Evolutionary conservation across 2,888 invertebrate species (phyloP).

Genomic region (Cabera pusaria): DNA sequence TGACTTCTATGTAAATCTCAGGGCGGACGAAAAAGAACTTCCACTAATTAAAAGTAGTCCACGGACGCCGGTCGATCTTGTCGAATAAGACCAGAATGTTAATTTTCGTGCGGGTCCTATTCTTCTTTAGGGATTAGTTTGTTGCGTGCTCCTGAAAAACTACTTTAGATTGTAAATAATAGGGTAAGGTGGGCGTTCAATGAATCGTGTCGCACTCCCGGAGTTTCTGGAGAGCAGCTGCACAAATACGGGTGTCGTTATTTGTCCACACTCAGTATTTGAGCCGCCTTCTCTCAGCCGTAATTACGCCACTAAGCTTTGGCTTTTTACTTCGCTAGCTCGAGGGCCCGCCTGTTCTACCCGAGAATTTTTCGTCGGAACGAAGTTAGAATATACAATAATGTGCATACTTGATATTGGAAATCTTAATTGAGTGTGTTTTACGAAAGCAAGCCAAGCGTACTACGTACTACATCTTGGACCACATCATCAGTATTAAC

Average conservation of each 20-base stretch:
- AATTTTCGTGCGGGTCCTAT: constrained; percentile 56
- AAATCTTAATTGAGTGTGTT: constrained; percentile 53
- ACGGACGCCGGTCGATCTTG: constrained; percentile 53
- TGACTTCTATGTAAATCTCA: constrained; percentile 75
- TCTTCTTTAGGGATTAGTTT: constrained; percentile 54
- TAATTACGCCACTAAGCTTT: constrained; percentile 68
- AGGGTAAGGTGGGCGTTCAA: constrained; percentile 32
- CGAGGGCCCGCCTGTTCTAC: constrained; percentile 40
- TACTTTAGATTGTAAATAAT: constrained; percentile 32
- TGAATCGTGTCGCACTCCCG: constrained; percentile 37
- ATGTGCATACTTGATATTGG: constrained; percentile 46
- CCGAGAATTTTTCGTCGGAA: constrained; percentile 48
- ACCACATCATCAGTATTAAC: no score
- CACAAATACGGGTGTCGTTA: constrained; percentile 68
- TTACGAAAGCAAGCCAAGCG: constrained; percentile 23
- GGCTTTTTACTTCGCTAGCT: constrained; percentile 54
- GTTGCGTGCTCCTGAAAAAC: constrained; percentile 47
- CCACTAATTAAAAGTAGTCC: constrained; percentile 69
- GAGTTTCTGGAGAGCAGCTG: constrained; percentile 56
- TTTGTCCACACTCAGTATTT: constrained; percentile 67
- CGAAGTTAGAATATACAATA: constrained; percentile 52
- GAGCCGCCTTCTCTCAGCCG: constrained; percentile 55
- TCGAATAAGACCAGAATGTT: constrained; percentile 62
- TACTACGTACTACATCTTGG: no score
- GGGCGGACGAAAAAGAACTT: constrained; percentile 62